A percentile compares a stretch with the other conserved stretches of the same genome.
Evolutionary conservation across 1,140 invertebrate genomes (phyloP).

Genomic region (Drosophila pruinosa): DNA sequence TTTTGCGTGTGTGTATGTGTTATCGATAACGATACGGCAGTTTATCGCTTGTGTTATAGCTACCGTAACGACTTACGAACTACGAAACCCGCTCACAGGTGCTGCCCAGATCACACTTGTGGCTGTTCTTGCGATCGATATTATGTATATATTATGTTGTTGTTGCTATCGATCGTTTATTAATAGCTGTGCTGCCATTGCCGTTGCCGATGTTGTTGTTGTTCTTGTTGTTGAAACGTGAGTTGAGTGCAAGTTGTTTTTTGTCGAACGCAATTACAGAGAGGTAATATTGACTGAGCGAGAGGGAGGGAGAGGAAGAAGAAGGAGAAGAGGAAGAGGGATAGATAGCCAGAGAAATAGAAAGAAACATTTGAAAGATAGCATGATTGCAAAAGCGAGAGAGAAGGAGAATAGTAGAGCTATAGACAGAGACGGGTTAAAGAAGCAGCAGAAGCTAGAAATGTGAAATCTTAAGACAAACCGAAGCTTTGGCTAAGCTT

Average conservation of each 20-base stretch:
- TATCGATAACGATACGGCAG: background rate
- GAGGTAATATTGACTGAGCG: background rate
- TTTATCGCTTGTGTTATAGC: constrained; percentile 4
- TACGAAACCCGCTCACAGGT: constrained; percentile 9
- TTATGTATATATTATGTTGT: background rate
- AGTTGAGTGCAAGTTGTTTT: constrained; percentile 33
- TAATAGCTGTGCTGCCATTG: background rate
- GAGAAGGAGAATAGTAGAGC: background rate
- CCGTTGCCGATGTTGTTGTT: background rate
- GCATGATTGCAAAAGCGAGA: background rate
- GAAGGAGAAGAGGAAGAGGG: background rate
- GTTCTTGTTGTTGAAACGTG: constrained; percentile 29
- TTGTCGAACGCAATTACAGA: constrained; percentile 27
- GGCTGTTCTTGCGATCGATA: background rate
- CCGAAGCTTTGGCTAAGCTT: constrained; percentile 43
- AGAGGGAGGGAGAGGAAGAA: background rate
- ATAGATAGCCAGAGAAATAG: background rate
- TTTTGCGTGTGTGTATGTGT: background rate
- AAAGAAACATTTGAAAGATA: background rate
- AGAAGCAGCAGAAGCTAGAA: background rate
- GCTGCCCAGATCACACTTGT: constrained; percentile 19
- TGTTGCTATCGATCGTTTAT: background rate
- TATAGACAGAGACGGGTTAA: background rate
- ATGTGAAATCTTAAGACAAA: constrained; percentile 52
- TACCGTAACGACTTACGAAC: constrained; percentile 30